Evolutionary conservation across 2,113 vertebrate genomes (phyloP).

Genomic region (Petroica traversi): DNA sequence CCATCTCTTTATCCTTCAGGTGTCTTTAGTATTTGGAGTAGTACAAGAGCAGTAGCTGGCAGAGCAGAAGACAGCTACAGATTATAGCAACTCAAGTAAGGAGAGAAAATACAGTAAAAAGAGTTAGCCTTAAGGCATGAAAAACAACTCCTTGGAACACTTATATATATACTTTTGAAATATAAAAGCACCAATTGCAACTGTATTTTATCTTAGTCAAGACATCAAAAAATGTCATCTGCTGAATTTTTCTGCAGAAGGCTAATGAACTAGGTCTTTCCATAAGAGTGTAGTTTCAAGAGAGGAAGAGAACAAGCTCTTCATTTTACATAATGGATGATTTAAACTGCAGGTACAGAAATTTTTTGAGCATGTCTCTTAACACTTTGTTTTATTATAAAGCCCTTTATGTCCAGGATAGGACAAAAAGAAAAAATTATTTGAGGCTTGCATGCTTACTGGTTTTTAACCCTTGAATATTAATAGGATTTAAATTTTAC

Average conservation of each 20-base stretch:
- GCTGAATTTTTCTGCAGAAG: background rate
- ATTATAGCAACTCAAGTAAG: background rate
- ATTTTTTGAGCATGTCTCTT: background rate
- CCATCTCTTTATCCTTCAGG: background rate
- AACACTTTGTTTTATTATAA: background rate
- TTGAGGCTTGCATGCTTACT: background rate
- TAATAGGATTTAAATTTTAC: background rate
- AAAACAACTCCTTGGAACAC: background rate
- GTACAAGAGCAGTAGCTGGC: background rate
- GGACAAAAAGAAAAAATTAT: background rate
- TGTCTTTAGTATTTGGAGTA: background rate
- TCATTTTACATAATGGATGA: background rate
- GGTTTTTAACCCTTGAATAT: background rate
- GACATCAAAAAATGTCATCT: background rate
- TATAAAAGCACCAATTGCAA: background rate
- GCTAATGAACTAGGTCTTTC: background rate
- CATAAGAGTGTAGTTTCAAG: background rate
- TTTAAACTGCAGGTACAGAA: background rate
- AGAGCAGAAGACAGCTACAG: background rate
- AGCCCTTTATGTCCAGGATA: background rate
- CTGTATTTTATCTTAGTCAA: constrained; percentile 18
- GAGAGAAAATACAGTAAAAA: background rate
- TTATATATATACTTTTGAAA: background rate
- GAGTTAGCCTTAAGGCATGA: background rate
- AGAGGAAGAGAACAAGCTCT: background rate